Conservation (phyloP, 2,888 invertebrate species). For the Entomobrya proxima region DNA sequence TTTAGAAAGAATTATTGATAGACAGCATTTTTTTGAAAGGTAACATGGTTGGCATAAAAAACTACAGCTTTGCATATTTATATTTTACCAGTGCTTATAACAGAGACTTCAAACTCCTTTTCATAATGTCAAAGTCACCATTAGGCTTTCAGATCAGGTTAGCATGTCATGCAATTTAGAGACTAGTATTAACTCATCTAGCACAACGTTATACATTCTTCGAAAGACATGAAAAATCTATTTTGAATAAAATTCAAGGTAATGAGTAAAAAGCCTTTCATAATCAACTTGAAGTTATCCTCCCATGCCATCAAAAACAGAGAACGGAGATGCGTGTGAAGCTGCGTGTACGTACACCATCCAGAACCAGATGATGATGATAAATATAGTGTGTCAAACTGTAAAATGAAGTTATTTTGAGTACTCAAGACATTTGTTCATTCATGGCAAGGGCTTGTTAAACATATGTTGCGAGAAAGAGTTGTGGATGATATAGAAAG, state of each 20-base stretch:
- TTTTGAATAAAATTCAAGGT: conserved; percentile 3
- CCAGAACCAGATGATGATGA: neutral
- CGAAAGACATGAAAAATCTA: neutral
- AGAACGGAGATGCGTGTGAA: neutral
- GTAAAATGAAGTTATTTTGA: conserved; percentile 27
- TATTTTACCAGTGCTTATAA: neutral
- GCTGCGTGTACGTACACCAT: neutral
- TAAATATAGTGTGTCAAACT: conserved; percentile 15
- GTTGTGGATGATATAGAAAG: neutral
- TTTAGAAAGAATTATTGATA: too few relatives aligned
- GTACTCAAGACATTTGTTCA: neutral
- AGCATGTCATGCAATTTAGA: neutral
- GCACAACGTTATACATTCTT: too few relatives aligned
- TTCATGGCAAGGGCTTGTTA: neutral
- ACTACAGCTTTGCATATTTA: neutral
- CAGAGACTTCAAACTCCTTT: neutral
- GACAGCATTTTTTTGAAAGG: too few relatives aligned
- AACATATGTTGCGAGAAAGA: neutral
- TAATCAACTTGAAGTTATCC: neutral
- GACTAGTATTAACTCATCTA: neutral
- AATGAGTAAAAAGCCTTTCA: neutral
- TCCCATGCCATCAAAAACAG: neutral
- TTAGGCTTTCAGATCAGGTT: conserved; percentile 7
- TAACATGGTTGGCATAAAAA: too few relatives aligned
- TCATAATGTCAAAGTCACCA: neutral